Conservation (phyloP, 2,797 vertebrate genomes). For the Pogonophryne albipinna region DNA sequence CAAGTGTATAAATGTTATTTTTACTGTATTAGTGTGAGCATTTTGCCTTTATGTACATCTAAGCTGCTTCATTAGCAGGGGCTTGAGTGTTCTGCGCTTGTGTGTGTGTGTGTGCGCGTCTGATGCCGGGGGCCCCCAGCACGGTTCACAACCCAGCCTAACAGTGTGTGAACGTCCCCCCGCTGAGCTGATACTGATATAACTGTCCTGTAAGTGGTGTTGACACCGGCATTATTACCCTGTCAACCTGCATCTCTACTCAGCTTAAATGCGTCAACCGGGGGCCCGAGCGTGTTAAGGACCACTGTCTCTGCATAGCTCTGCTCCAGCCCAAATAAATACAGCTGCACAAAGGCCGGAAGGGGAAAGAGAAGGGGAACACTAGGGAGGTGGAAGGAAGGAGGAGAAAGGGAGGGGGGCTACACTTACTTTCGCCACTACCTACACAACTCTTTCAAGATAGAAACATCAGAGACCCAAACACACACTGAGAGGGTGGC, state of each 20-base stretch:
- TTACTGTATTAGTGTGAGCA: not conserved
- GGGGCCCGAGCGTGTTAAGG: conserved; percentile 64
- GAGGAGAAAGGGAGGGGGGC: conserved; percentile 31
- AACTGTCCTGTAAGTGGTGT: conserved; percentile 84
- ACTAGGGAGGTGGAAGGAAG: conserved; percentile 56
- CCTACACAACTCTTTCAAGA: conserved; percentile 56
- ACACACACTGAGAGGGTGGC: conserved; percentile 3
- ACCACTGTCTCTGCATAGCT: conserved; percentile 72
- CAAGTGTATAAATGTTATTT: not conserved
- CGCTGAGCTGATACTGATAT: conserved; percentile 83
- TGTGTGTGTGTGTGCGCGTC: conserved; percentile 31
- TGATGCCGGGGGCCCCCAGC: conserved; percentile 70
- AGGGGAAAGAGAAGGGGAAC: conserved; percentile 77
- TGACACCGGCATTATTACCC: conserved; percentile 84
- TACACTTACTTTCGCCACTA: conserved; percentile 57
- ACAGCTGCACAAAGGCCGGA: conserved; percentile 79
- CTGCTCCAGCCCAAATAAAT: conserved; percentile 76
- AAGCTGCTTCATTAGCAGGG: conserved; percentile 48
- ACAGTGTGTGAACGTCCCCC: conserved; percentile 83
- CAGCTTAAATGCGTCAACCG: conserved; percentile 76
- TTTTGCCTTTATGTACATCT: conserved; percentile 16
- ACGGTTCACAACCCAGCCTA: conserved; percentile 79
- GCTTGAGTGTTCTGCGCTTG: not conserved
- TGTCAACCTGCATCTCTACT: conserved; percentile 83
- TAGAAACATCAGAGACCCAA: conserved; percentile 49